These are phyloP conservation scores for Ophraella communa DNA, from an alignment of 2,888 invertebrate species.

Conservation along the genomic window DNA sequence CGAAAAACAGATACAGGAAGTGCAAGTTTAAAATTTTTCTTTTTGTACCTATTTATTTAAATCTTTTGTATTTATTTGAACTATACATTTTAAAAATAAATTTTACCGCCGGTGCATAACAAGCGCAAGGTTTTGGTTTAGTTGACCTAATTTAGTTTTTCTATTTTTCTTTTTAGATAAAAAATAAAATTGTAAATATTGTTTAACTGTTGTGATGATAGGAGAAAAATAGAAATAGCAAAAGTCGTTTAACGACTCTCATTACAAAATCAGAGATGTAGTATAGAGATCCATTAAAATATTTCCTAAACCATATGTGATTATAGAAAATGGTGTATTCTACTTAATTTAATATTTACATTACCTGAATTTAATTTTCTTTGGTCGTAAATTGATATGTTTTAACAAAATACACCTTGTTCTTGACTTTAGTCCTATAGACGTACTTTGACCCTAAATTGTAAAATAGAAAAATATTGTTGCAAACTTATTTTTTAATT, in stretches of 20 bases:
- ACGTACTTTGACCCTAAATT: background rate
- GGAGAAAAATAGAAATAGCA: background rate
- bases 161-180: background rate
- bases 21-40: too few species aligned
- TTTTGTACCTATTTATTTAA: too few species aligned
- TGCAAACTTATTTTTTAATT: background rate
- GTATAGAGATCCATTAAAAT: background rate
- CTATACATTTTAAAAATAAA: too few species aligned
- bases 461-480: background rate
- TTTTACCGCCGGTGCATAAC: too few species aligned
- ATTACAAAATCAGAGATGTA: background rate
- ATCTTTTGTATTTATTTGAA: too few species aligned
- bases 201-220: background rate
- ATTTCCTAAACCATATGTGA: background rate
- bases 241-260: background rate
- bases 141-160: background rate
- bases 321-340: background rate
- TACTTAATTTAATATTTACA: background rate
- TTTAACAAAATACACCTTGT: background rate
- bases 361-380: background rate
- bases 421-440: background rate
- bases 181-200: background rate
- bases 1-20: too few species aligned
- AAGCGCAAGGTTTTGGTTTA: too few species aligned
- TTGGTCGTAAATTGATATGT: background rate